Percentiles rank a stretch among this genome's conserved stretches.
phyloP scores from a whole-genome alignment of 2,113 vertebrate species.

The Leucopternis melanops region DNA sequence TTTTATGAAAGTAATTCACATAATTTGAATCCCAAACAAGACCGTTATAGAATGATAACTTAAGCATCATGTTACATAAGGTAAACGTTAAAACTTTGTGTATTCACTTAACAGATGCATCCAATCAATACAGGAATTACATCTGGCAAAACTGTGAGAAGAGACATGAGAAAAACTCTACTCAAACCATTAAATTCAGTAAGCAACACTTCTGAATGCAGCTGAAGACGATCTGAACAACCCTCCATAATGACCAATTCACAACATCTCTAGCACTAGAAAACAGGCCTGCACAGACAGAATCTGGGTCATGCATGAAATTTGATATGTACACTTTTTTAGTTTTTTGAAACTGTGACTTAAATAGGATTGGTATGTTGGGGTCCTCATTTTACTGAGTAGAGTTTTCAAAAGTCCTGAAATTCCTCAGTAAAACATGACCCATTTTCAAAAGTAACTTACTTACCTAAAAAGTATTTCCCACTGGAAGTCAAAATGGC shows the following conservation, averaged over 20 bases:
- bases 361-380: neutral
- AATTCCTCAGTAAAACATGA: neutral
- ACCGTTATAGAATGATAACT: neutral
- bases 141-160: neutral
- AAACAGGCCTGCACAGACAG: neutral
- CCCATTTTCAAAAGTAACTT: neutral
- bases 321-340: neutral
- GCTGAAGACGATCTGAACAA: neutral
- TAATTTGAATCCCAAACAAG: neutral
- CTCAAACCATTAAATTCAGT: neutral
- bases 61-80: neutral
- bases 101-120: neutral
- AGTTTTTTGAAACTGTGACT: neutral
- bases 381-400: neutral
- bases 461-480: neutral
- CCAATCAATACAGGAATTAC: neutral
- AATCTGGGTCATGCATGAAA: neutral
- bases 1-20: neutral
- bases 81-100: neutral
- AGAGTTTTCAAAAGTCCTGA: neutral
- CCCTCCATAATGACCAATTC: neutral
- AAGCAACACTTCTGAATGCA: neutral
- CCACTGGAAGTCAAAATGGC: neutral
- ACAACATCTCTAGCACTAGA: neutral
- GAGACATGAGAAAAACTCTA: neutral